Percentiles rank a stretch among this genome's conserved stretches.
Evolutionary conservation across 2,888 invertebrate genomes (phyloP).

Genomic region (Caenorhabditis angaria): DNA sequence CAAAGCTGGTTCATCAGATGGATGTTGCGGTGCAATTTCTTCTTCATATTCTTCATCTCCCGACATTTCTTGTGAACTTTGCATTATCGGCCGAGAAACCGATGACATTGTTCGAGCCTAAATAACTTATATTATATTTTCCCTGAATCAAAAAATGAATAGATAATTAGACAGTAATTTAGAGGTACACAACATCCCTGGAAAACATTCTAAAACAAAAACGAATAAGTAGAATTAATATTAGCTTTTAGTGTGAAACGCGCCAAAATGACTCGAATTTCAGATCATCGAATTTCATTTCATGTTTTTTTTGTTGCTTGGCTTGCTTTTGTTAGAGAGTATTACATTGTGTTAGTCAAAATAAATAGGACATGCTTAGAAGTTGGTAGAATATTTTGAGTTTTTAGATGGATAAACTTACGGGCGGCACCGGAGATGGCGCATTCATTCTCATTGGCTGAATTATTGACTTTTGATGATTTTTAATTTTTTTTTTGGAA

Average conservation of each 20-base stretch:
- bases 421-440: conserved; percentile 40
- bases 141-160: too few relatives aligned
- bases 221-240: background rate
- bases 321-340: too few relatives aligned
- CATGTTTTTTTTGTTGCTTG: too few relatives aligned
- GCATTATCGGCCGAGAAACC: conserved; percentile 53
- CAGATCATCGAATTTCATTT: background rate
- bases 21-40: conserved; percentile 38
- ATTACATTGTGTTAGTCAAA: too few relatives aligned
- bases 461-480: conserved; percentile 5
- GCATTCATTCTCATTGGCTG: conserved; percentile 48
- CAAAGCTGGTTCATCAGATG: conserved; percentile 39
- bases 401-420: too few relatives aligned
- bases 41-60: conserved; percentile 62
- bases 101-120: conserved; percentile 51
- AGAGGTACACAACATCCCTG: background rate
- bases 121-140: conserved; percentile 7
- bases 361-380: background rate
- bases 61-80: conserved; percentile 69
- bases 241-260: conserved; percentile 4
- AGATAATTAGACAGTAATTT: background rate
- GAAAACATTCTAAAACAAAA: background rate
- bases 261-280: background rate
- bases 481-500: background rate
- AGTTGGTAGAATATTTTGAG: too few relatives aligned